These are phyloP conservation scores for Sporophila hypoxantha DNA, from an alignment of 2,113 vertebrate species.

Conservation along the genomic window DNA sequence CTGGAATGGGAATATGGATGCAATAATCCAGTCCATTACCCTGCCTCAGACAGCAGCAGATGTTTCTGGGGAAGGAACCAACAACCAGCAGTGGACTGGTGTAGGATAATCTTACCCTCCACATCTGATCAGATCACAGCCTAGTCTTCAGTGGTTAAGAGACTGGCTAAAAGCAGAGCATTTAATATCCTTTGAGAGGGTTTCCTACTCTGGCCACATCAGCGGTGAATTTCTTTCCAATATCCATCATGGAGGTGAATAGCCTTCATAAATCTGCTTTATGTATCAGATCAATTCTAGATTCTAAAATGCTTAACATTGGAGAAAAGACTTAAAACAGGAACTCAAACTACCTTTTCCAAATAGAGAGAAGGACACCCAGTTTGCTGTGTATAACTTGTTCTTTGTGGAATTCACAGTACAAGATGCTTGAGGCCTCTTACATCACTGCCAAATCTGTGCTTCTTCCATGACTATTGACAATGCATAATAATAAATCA, in stretches of 20 bases:
- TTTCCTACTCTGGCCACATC: neutral
- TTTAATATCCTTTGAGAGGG: neutral
- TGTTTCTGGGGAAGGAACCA: slow-evolving; percentile 8
- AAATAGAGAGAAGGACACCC: neutral
- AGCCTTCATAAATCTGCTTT: neutral
- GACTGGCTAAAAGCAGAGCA: neutral
- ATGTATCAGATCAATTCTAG: neutral
- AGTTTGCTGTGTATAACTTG: neutral
- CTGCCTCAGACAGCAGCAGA: slow-evolving; percentile 6
- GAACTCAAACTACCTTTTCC: neutral
- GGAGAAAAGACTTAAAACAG: neutral
- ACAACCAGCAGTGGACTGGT: neutral
- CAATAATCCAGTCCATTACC: neutral
- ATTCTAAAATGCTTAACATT: neutral
- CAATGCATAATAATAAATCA: neutral
- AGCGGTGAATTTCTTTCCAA: neutral
- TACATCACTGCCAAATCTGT: neutral
- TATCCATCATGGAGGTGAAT: neutral
- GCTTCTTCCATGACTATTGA: neutral
- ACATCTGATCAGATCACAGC: neutral
- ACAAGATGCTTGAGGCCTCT: neutral
- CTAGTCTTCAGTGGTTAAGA: neutral
- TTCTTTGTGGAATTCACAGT: neutral
- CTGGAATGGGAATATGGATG: neutral
- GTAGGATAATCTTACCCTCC: neutral